Conservation (phyloP, 1,140 invertebrate species). For the Scylla paramamosain region DNA sequence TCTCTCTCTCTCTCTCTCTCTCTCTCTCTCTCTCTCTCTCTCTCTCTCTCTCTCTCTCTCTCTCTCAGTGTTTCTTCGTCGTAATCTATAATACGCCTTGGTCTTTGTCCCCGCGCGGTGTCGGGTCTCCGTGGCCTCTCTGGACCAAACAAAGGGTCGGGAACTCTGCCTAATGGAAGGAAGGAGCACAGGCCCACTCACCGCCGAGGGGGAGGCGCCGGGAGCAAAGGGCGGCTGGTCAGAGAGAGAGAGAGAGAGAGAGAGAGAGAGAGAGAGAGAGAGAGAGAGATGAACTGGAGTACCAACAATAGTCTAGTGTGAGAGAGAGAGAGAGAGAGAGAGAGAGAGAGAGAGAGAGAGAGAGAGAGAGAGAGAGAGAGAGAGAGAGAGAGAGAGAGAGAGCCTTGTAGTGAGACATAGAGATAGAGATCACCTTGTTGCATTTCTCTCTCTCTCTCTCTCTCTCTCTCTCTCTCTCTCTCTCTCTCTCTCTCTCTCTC, state of each 20-base stretch:
- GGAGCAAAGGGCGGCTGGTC: too few relatives aligned
- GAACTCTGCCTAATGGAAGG: slow-evolving; percentile 3
- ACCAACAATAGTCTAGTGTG: too few relatives aligned
- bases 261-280: slow-evolving; percentile 6
- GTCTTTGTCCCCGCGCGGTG: neutral
- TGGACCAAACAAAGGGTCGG: neutral
- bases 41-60: neutral
- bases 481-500: neutral
- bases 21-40: neutral
- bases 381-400: neutral
- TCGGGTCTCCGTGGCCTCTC: neutral
- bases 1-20: neutral
- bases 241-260: neutral
- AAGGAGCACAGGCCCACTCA: neutral
- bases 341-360: neutral
- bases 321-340: too few relatives aligned
- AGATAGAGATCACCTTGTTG: neutral
- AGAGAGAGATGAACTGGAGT: too few relatives aligned
- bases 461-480: neutral
- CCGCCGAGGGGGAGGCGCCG: too few relatives aligned
- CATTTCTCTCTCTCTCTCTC: neutral
- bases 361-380: too few relatives aligned
- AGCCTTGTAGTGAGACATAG: neutral
- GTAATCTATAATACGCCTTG: neutral
- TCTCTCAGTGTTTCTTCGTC: neutral